phyloP scores from a whole-genome alignment of 2,888 invertebrate genomes.

The Epiblema foenella region DNA sequence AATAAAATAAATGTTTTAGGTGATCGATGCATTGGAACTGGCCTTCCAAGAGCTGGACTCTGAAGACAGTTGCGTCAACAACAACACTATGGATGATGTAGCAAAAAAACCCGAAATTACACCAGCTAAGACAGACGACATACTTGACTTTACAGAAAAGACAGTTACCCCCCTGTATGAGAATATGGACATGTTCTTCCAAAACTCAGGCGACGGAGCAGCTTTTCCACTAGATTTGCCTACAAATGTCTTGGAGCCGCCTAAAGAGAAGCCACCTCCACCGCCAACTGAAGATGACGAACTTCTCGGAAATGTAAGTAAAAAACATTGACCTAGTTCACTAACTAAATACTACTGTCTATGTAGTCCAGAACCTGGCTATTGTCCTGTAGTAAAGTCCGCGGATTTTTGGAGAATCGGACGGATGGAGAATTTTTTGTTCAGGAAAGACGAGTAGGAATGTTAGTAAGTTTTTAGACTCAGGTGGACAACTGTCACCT shows the following conservation, averaged over 20 bases:
- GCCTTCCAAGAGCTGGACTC: constrained; percentile 87
- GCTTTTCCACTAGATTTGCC: constrained; percentile 86
- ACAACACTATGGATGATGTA: constrained; percentile 76
- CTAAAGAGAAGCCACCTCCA: constrained; percentile 94
- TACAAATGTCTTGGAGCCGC: constrained; percentile 87
- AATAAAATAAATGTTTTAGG: constrained; percentile 65
- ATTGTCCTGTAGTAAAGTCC: no score
- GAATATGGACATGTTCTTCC: constrained; percentile 85
- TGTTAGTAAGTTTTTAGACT: no score
- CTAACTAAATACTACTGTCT: neutral
- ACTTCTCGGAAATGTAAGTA: constrained; percentile 78
- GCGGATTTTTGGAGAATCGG: no score
- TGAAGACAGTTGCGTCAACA: constrained; percentile 65
- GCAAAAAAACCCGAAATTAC: constrained; percentile 48
- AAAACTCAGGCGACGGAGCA: constrained; percentile 62
- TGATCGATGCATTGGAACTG: constrained; percentile 86
- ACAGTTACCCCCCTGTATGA: constrained; percentile 85
- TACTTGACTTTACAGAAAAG: constrained; percentile 64
- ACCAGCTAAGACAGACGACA: constrained; percentile 49
- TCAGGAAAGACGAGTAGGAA: no score
- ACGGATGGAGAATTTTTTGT: no score
- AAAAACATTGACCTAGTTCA: constrained; percentile 20
- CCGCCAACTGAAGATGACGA: constrained; percentile 87
- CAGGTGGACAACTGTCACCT: no score
- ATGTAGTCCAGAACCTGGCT: no score